Conservation (phyloP, 2,888 invertebrate genomes). For the Carterocephalus palaemon region DNA sequence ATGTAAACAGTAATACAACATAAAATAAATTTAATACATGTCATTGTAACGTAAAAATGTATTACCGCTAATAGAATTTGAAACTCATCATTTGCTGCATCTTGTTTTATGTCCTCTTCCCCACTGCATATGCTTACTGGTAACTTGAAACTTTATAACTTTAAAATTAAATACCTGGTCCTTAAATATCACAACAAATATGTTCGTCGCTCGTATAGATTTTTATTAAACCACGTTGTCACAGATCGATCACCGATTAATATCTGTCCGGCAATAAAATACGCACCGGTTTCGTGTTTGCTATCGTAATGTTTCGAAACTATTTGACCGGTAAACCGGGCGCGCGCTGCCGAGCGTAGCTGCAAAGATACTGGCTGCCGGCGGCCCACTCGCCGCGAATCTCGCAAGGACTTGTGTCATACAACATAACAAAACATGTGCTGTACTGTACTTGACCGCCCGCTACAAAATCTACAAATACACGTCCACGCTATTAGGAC, state of each 20-base stretch:
- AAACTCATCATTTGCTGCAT: no score
- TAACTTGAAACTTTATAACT: no score
- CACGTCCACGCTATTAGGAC: conserved; percentile 31
- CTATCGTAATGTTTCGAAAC: conserved; percentile 10
- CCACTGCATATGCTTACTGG: no score
- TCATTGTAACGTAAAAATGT: no score
- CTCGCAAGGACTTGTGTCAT: conserved; percentile 56
- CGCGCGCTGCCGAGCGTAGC: conserved; percentile 38
- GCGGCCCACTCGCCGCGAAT: conserved; percentile 42
- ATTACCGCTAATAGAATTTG: no score
- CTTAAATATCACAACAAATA: no score
- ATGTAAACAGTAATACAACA: no score
- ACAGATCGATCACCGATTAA: conserved; percentile 2
- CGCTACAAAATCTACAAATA: conserved; percentile 24
- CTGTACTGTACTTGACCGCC: conserved; percentile 40
- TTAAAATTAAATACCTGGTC: no score
- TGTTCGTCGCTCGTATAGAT: no score
- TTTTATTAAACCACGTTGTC: background rate
- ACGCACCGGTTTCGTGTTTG: conserved; percentile 13
- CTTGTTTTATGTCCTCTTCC: no score
- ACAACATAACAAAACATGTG: conserved; percentile 43
- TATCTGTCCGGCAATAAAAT: background rate
- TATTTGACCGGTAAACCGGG: conserved; percentile 12
- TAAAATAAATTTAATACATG: no score
- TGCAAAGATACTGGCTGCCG: conserved; percentile 42